phyloP scores from a whole-genome alignment of 2,113 vertebrate genomes.

The Zosterops hypoxanthus region DNA sequence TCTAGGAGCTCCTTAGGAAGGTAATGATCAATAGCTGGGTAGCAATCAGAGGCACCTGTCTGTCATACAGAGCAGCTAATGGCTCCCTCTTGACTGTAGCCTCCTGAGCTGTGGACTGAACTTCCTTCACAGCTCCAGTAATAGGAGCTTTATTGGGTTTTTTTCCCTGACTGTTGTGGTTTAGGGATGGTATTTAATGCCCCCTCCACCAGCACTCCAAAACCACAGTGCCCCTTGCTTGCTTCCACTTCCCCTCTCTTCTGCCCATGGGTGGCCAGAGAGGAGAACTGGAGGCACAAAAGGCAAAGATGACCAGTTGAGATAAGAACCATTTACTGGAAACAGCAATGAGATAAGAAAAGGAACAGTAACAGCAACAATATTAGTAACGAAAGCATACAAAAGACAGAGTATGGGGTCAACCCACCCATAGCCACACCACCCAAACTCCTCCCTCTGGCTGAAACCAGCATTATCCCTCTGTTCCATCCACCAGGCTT shows the following conservation, averaged over 20 bases:
- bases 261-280: not conserved
- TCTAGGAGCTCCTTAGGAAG: not conserved
- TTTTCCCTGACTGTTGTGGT: not conserved
- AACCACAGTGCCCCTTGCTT: not conserved
- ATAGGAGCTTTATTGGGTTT: accelerated
- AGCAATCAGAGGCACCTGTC: not conserved
- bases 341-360: not conserved
- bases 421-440: not conserved
- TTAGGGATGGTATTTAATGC: not conserved
- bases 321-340: not conserved
- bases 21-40: not conserved
- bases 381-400: not conserved
- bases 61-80: not conserved
- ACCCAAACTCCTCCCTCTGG: not conserved
- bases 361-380: not conserved
- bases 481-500: accelerated
- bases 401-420: not conserved
- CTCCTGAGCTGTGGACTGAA: not conserved
- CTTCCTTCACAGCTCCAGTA: not conserved
- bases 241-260: not conserved
- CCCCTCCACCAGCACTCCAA: not conserved
- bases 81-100: not conserved
- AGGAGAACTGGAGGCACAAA: not conserved
- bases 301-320: not conserved
- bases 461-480: not conserved